Percentiles rank a stretch among this genome's conserved stretches.
phyloP scores from a whole-genome alignment of 2,797 vertebrate genomes.

The Lemur catta region DNA sequence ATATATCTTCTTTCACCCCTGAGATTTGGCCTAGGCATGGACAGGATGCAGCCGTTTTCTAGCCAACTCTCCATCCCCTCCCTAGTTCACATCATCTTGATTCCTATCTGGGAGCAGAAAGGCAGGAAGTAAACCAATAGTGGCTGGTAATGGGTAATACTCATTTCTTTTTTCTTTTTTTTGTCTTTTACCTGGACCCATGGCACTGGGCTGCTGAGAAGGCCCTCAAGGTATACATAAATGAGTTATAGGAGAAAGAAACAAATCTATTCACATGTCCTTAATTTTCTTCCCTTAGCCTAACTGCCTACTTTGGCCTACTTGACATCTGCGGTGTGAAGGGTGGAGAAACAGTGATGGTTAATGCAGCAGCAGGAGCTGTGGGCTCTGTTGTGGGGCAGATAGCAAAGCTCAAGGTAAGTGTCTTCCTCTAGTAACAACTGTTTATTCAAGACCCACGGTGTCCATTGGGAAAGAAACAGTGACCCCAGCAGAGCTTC shows the following conservation, averaged over 20 bases:
- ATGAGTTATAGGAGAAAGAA: neutral
- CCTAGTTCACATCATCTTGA: neutral
- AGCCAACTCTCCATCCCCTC: neutral
- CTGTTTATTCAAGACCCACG: neutral
- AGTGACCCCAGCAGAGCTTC: neutral
- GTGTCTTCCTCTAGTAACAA: neutral
- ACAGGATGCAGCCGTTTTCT: neutral
- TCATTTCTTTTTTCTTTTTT: neutral
- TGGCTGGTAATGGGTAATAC: neutral
- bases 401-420: constrained; percentile 91
- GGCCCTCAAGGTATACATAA: neutral
- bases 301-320: constrained; percentile 92
- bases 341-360: constrained; percentile 90
- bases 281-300: constrained; percentile 79
- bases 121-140: neutral
- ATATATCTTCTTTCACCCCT: neutral
- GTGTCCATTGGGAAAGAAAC: no score
- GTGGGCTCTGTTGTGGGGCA: constrained; percentile 93
- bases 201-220: neutral
- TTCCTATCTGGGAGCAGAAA: neutral
- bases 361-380: constrained; percentile 93
- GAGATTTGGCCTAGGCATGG: neutral
- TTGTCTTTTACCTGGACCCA: neutral
- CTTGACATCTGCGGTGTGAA: constrained; percentile 89
- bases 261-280: neutral